Evolutionary conservation across 2,888 invertebrate species (phyloP).

Genomic region (Bugula neritina): DNA sequence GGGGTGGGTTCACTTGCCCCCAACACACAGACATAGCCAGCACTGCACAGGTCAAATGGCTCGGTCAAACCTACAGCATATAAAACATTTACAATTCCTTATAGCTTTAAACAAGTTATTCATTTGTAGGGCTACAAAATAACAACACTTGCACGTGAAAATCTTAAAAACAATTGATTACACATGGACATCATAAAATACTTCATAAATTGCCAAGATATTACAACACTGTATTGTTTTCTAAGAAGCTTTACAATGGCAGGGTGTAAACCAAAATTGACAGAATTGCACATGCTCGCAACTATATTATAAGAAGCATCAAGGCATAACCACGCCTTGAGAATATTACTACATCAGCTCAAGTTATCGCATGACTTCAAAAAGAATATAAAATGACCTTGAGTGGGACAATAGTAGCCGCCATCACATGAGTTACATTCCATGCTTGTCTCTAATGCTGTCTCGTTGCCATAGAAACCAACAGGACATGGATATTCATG

Average conservation of each 20-base stretch:
- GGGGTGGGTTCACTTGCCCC: conserved; percentile 41
- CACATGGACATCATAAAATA: neutral
- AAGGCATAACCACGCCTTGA: too few species aligned
- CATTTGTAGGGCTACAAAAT: too few species aligned
- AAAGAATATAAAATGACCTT: conserved; percentile 32
- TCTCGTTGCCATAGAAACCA: conserved; percentile 43
- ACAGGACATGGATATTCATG: conserved; percentile 40
- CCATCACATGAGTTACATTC: conserved; percentile 42
- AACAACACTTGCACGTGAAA: neutral
- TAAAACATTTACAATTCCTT: too few species aligned
- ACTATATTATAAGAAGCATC: too few species aligned
- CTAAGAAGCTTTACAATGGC: too few species aligned
- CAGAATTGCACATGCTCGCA: too few species aligned
- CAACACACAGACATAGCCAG: conserved; percentile 44
- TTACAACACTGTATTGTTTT: neutral
- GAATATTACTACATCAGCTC: too few species aligned
- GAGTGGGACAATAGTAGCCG: conserved; percentile 40
- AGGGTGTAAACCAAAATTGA: too few species aligned
- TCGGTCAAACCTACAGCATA: conserved; percentile 32
- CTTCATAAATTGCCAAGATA: too few species aligned
- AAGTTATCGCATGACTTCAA: too few species aligned
- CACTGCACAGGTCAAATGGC: conserved; percentile 41
- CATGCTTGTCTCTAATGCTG: conserved; percentile 35
- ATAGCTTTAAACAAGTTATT: too few species aligned
- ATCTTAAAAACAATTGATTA: neutral